phyloP scores from a whole-genome alignment of 2,797 vertebrate species.

The Artibeus lituratus region DNA sequence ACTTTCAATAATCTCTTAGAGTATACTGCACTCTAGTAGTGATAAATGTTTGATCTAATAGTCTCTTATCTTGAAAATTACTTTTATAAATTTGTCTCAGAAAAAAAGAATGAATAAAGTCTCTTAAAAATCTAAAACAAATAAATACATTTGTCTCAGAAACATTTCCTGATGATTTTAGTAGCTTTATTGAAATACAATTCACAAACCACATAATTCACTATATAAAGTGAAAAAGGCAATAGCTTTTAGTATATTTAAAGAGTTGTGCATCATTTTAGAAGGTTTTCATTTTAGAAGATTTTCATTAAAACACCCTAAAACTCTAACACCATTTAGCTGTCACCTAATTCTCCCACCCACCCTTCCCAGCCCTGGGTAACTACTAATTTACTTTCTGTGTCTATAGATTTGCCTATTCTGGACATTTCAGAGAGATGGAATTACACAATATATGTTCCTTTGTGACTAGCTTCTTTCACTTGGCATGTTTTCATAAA shows the following conservation, averaged over 20 bases:
- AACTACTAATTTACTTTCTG: not conserved
- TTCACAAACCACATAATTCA: constrained; percentile 2
- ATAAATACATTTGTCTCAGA: constrained; percentile 25
- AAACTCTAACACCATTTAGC: not conserved
- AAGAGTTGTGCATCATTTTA: not conserved
- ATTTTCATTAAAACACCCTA: not conserved
- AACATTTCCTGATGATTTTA: constrained; percentile 25
- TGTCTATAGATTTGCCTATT: not conserved
- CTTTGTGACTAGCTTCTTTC: constrained; percentile 17
- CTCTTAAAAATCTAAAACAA: too few relatives aligned
- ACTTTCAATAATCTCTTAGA: not conserved
- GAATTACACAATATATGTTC: not conserved
- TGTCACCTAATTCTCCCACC: not conserved
- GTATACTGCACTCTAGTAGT: not conserved
- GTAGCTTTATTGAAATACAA: constrained; percentile 33
- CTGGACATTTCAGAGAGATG: not conserved
- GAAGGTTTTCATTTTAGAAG: not conserved
- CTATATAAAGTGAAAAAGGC: not conserved
- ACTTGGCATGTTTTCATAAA: not conserved
- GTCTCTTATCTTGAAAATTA: constrained; percentile 32
- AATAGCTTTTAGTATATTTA: not conserved
- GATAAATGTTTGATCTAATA: constrained; percentile 41
- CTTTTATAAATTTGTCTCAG: constrained; percentile 47
- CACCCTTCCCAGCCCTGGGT: not conserved
- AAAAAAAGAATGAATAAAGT: too few relatives aligned